Percentiles rank a stretch among this genome's conserved stretches.
Conservation (phyloP, 2,888 invertebrate species). For the Platynereis dumerilii region DNA sequence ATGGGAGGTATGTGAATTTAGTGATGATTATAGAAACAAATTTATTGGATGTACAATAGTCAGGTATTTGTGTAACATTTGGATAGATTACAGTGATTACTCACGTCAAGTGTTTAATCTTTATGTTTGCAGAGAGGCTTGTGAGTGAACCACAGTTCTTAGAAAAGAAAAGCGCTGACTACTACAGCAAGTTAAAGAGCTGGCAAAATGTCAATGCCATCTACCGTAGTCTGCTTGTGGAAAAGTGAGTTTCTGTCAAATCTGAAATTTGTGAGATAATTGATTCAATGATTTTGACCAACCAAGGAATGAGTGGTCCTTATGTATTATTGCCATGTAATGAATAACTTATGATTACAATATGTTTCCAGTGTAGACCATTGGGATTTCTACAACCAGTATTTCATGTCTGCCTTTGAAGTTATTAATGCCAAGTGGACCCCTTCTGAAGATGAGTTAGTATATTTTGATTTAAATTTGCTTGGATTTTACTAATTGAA, state of each 20-base stretch:
- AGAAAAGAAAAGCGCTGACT: constrained; percentile 75
- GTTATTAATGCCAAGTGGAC: constrained; percentile 63
- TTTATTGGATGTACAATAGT: no score
- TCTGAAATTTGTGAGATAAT: background rate
- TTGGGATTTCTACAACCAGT: constrained; percentile 68
- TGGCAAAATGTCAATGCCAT: constrained; percentile 79
- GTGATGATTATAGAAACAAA: background rate
- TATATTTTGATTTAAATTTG: constrained; percentile 10
- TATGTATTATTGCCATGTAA: no score
- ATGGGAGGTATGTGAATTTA: constrained; percentile 69
- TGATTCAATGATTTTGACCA: no score
- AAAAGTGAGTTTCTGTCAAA: constrained; percentile 69
- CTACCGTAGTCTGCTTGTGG: constrained; percentile 76
- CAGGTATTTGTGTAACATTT: no score
- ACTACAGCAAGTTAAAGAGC: constrained; percentile 75
- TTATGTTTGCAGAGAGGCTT: constrained; percentile 60
- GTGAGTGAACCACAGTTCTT: constrained; percentile 71
- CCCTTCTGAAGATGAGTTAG: constrained; percentile 13
- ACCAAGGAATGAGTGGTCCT: no score
- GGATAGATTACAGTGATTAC: no score
- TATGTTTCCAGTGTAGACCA: constrained; percentile 51
- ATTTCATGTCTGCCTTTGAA: constrained; percentile 75
- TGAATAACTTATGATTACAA: no score
- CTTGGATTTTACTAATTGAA: constrained; percentile 9
- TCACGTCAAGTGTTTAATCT: no score